Evolutionary conservation across 2,113 vertebrate genomes (phyloP), one percentile per base, ranked within the genome.

Genomic region (Merops nubicus): DNA sequence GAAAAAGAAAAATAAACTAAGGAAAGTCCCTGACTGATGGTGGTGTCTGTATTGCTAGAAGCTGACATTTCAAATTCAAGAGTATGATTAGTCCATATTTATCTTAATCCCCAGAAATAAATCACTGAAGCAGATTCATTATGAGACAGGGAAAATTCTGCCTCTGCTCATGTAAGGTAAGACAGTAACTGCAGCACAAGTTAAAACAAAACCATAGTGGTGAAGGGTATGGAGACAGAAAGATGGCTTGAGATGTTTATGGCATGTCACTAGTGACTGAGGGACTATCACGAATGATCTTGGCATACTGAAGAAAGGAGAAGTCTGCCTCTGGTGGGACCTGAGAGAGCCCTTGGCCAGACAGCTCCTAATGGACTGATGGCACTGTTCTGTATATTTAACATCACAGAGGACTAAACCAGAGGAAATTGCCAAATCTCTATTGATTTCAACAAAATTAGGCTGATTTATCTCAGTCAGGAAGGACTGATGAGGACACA

Each of bases 1-100:
- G 79, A 60, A 63, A 68, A 40, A 89, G 69, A 54, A 74, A 95
- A 91, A 73, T 29, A 94, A 97, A 83, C 20, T 34, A 93, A 62
- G 67, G 28, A 29, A 88, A 75, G 22, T 50, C 42, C 45, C 25
- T 59, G n/a, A 57, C 50, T 80, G 34, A 31, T 29, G 19, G 38
- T 57, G 6, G 3, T 70, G 21, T n/a, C 87, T 80, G 13, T 67
- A 33, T 23, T 82, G 18, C 38, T 51, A 74, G 45, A 85, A 77
- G 28, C 4, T 47, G 29, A n/a, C 28, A 77, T 70, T 77, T 88
- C 3, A 0, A 74, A 80, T 81, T 67, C 42, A 74, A 22, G 11
- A 43, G 25, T n/a, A 38, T 63, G 21, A 65, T 78, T 86, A 65
- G 9, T 38, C 17, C 43, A 29, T 50, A 68, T 6, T n/a, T 47